These are phyloP conservation scores for Collichthys lucidus DNA, from an alignment of 2,113 vertebrate genomes.

Conservation along the genomic window DNA sequence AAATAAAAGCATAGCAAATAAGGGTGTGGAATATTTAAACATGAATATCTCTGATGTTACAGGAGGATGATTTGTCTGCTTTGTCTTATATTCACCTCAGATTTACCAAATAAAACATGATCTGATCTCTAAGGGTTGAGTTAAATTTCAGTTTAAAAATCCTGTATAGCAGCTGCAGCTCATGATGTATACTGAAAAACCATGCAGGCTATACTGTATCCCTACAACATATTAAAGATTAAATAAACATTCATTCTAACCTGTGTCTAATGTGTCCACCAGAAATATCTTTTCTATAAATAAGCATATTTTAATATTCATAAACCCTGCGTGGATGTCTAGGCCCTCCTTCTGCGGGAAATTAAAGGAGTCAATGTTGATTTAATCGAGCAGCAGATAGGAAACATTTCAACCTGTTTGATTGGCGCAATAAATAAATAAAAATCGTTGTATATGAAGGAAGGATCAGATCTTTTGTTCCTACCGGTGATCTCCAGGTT, in stretches of 20 bases:
- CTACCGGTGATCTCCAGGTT: constrained; percentile 56
- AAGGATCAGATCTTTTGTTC: constrained; percentile 7
- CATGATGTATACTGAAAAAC: background rate
- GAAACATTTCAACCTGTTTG: background rate
- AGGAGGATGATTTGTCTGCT: background rate
- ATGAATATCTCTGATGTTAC: background rate
- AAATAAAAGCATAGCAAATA: constrained; percentile 3
- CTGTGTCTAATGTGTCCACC: background rate
- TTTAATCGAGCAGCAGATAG: background rate
- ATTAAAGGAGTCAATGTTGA: background rate
- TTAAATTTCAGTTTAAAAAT: constrained; percentile 1
- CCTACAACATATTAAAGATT: background rate
- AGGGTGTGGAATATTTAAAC: background rate
- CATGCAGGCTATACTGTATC: background rate
- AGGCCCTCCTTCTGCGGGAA: constrained; percentile 34
- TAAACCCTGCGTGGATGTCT: constrained; percentile 1
- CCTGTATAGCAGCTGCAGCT: background rate
- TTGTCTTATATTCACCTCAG: background rate
- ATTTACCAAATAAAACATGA: too few relatives aligned
- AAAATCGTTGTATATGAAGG: background rate
- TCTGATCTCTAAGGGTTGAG: background rate
- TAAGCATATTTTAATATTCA: constrained; percentile 16
- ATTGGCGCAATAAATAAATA: background rate
- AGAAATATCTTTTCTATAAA: constrained; percentile 15
- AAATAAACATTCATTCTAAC: background rate